phyloP scores from a whole-genome alignment of 2,888 invertebrate genomes.

The Diabrotica balteata region DNA sequence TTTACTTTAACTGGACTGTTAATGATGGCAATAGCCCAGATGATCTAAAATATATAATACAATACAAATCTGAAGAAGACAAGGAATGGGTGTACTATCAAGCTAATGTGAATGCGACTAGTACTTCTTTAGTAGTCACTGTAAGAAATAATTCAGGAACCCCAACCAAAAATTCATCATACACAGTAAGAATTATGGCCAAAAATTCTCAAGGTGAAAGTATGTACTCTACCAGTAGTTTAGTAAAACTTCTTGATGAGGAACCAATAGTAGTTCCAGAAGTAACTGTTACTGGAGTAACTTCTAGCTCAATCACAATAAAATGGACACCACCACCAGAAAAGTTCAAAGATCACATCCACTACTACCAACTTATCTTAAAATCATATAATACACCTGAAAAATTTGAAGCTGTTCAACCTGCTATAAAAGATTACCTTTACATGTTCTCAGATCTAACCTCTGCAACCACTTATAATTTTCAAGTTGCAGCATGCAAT shows the following conservation, averaged over 20 bases:
- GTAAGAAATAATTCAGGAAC: slow-evolving; percentile 51
- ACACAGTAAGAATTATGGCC: slow-evolving; percentile 72
- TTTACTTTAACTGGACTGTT: slow-evolving; percentile 85
- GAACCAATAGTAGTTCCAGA: slow-evolving; percentile 83
- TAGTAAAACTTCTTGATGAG: slow-evolving; percentile 69
- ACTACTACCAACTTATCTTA: slow-evolving; percentile 76
- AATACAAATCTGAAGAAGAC: slow-evolving; percentile 64
- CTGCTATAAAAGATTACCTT: slow-evolving; percentile 70
- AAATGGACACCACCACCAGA: slow-evolving; percentile 77
- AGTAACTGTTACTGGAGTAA: slow-evolving; percentile 76
- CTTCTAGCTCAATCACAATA: slow-evolving; percentile 78
- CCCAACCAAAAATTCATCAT: slow-evolving; percentile 69
- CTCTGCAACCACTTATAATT: slow-evolving; percentile 81
- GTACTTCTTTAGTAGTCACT: slow-evolving; percentile 73
- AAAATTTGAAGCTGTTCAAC: slow-evolving; percentile 69
- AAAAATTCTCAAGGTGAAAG: slow-evolving; percentile 71
- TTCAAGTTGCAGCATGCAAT: slow-evolving; percentile 83
- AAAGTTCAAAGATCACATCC: slow-evolving; percentile 73
- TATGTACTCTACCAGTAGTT: slow-evolving; percentile 63
- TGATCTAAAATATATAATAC: slow-evolving; percentile 64
- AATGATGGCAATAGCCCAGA: slow-evolving; percentile 77
- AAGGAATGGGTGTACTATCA: slow-evolving; percentile 66
- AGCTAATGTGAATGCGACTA: slow-evolving; percentile 68
- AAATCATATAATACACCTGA: slow-evolving; percentile 63
- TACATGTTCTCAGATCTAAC: slow-evolving; percentile 81